These are phyloP conservation scores for Chaetogeoica ovagalla DNA, from an alignment of 2,888 invertebrate genomes.

Conservation along the genomic window DNA sequence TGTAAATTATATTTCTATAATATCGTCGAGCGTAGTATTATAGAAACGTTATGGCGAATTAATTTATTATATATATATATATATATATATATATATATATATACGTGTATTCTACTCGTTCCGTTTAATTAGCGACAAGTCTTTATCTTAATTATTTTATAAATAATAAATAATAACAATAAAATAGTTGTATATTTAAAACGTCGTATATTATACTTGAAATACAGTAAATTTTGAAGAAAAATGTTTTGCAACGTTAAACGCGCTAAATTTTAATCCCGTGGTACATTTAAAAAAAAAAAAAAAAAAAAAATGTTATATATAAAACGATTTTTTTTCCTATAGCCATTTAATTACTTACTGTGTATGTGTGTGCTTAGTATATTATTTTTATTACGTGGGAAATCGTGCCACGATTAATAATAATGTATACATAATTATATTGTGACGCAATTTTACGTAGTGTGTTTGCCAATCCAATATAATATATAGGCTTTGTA, in stretches of 20 bases:
- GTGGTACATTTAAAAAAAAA: neutral
- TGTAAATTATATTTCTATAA: slow-evolving; percentile 8
- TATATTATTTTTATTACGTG: neutral
- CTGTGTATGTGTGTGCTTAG: too few relatives aligned
- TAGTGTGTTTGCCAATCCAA: neutral
- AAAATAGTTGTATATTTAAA: too few relatives aligned
- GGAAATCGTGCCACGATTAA: neutral
- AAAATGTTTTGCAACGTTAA: neutral
- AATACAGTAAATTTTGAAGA: neutral
- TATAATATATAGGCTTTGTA: neutral
- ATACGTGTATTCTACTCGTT: neutral
- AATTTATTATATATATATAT: neutral
- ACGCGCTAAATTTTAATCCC: neutral
- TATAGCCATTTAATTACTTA: slow-evolving; percentile 1
- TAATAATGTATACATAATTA: neutral
- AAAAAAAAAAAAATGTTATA: neutral
- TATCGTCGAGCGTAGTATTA: neutral
- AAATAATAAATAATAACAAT: neutral
- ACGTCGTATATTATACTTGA: neutral
- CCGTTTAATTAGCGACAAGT: slow-evolving; percentile 14
- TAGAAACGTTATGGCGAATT: slow-evolving; percentile 10
- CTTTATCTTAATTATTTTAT: neutral
- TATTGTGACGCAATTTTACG: neutral
- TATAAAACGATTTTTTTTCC: neutral
- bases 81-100: neutral